Conservation (phyloP, 1,140 invertebrate genomes). For the Conus ventricosus region DNA sequence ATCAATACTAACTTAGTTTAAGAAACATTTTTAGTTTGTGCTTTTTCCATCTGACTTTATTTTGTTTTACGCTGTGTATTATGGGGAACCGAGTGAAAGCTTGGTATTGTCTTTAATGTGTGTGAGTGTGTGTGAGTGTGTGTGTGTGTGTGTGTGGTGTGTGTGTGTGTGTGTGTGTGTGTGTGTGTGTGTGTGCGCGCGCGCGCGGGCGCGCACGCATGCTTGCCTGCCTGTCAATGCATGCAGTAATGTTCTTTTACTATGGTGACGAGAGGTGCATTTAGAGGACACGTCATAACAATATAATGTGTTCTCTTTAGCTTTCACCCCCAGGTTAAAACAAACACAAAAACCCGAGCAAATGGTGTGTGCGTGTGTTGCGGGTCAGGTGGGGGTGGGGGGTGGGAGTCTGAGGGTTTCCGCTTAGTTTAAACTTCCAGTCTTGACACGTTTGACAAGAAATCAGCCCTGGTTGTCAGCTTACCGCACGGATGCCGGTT, state of each 20-base stretch:
- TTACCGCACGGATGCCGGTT: neutral
- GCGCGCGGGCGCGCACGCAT: too few relatives aligned
- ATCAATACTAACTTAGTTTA: neutral
- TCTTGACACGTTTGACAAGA: neutral
- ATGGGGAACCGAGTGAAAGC: too few relatives aligned
- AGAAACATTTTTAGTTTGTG: neutral
- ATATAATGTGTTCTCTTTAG: neutral
- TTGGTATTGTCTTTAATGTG: too few relatives aligned
- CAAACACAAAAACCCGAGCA: too few relatives aligned
- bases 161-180: slow-evolving; percentile 5
- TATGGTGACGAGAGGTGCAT: neutral
- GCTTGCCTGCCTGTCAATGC: neutral
- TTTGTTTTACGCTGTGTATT: too few relatives aligned
- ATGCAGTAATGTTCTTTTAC: neutral
- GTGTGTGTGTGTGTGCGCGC: slow-evolving; percentile 6
- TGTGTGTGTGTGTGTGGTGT: neutral
- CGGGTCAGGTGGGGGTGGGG: too few relatives aligned
- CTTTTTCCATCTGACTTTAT: neutral
- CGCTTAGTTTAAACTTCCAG: neutral
- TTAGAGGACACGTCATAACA: neutral
- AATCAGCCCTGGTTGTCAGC: too few relatives aligned
- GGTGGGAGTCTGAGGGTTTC: neutral
- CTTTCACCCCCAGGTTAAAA: neutral
- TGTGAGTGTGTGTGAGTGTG: neutral
- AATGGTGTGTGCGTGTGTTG: too few relatives aligned